Percentiles rank a stretch among this genome's conserved stretches.
These are phyloP conservation scores for Eurytemora carolleeae DNA, from an alignment of 1,140 invertebrate species.

Conservation along the genomic window DNA sequence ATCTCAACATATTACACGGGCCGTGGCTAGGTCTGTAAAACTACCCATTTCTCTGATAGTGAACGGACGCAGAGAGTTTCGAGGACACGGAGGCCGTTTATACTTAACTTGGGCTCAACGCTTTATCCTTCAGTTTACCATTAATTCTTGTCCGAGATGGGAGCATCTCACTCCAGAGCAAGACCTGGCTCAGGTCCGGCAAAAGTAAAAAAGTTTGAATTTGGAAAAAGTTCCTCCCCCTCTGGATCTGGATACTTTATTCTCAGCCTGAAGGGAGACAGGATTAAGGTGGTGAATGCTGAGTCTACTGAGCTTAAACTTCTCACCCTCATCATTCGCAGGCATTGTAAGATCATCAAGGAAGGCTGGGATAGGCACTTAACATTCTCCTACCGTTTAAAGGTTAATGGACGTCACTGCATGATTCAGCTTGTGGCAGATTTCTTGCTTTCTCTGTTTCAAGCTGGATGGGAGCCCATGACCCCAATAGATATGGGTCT, in stretches of 20 bases:
- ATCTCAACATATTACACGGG: too few relatives aligned
- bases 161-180: conserved; percentile 8
- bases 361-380: conserved; percentile 5
- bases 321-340: not conserved
- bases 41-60: too few relatives aligned
- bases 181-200: conserved; percentile 4
- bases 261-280: conserved; percentile 4
- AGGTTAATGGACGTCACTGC: not conserved
- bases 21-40: too few relatives aligned
- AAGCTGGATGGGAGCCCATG: conserved; percentile 13
- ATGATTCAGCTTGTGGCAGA: conserved; percentile 9
- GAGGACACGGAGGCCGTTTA: too few relatives aligned
- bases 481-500: conserved; percentile 3
- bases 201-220: not conserved
- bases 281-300: conserved; percentile 8
- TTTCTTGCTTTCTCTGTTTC: conserved; percentile 3
- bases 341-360: conserved; percentile 5
- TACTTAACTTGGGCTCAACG: too few relatives aligned
- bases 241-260: conserved; percentile 4
- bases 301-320: not conserved
- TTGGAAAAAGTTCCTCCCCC: not conserved
- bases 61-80: too few relatives aligned
- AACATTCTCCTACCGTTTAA: not conserved
- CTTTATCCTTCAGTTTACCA: too few relatives aligned
- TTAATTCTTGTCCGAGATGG: too few relatives aligned